Conservation (phyloP, 2,888 invertebrate species). For the Plagodis dolabraria region DNA sequence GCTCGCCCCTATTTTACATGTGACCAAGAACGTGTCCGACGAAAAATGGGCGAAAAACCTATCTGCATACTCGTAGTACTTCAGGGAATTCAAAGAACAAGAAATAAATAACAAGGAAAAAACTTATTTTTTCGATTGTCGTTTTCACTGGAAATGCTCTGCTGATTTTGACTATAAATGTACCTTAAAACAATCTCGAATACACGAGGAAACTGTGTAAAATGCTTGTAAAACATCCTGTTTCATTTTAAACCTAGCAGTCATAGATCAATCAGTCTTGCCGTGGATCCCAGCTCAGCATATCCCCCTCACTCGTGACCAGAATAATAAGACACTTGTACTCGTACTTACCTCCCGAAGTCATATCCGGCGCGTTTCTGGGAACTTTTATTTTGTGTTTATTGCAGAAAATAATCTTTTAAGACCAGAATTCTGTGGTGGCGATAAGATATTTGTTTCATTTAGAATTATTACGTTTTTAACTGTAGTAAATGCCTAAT, state of each 20-base stretch:
- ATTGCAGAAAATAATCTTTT: conserved; percentile 14
- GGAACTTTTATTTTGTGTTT: conserved; percentile 22
- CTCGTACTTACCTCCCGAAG: conserved; percentile 4
- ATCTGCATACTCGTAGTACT: no score
- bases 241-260: background rate
- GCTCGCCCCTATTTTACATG: no score
- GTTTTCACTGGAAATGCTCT: no score
- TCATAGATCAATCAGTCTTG: conserved; percentile 21
- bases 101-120: no score
- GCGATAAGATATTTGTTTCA: background rate
- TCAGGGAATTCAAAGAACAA: no score
- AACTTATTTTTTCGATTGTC: no score
- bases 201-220: no score
- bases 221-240: background rate
- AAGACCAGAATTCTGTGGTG: background rate
- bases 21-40: no score
- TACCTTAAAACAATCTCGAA: no score
- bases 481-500: background rate
- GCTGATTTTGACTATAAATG: no score
- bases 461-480: background rate
- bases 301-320: conserved; percentile 13
- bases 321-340: conserved; percentile 12
- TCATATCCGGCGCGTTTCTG: conserved; percentile 15
- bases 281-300: conserved; percentile 9
- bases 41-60: no score